These are phyloP conservation scores for Xenotilapia longispinis DNA, from an alignment of 2,113 vertebrate genomes.

Conservation along the genomic window DNA sequence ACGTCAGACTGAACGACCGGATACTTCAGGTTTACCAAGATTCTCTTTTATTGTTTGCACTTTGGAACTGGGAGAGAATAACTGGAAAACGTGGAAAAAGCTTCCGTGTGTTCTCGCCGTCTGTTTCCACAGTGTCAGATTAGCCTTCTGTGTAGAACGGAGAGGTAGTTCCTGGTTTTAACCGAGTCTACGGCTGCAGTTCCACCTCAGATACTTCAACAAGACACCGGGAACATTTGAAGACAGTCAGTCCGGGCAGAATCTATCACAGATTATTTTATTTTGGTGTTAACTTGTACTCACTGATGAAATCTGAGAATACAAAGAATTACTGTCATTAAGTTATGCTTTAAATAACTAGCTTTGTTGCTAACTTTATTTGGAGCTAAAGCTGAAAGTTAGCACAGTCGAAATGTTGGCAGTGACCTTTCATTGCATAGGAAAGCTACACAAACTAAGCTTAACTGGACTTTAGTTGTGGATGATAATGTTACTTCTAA, in stretches of 20 bases:
- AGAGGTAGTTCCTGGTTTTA: background rate
- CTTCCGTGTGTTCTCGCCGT: too few species aligned
- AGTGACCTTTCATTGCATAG: background rate
- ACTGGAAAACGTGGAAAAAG: background rate
- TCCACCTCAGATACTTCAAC: background rate
- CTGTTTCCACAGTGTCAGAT: background rate
- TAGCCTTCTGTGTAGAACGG: background rate
- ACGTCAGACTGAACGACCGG: rapidly evolving
- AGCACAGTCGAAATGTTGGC: background rate
- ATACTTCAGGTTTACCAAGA: background rate
- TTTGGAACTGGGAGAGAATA: background rate
- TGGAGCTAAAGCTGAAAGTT: background rate
- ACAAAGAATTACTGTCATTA: background rate
- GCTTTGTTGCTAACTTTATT: background rate
- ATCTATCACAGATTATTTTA: background rate
- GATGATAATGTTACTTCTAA: background rate
- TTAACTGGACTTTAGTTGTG: background rate
- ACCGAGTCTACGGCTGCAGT: background rate
- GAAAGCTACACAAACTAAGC: background rate
- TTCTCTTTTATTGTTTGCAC: background rate
- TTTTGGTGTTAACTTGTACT: background rate
- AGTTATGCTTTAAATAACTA: background rate
- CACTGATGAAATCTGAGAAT: background rate
- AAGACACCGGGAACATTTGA: rapidly evolving
- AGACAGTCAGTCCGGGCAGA: background rate